These are phyloP conservation scores for Etia nguti DNA, from an alignment of 2,113 vertebrate genomes.

Conservation along the genomic window DNA sequence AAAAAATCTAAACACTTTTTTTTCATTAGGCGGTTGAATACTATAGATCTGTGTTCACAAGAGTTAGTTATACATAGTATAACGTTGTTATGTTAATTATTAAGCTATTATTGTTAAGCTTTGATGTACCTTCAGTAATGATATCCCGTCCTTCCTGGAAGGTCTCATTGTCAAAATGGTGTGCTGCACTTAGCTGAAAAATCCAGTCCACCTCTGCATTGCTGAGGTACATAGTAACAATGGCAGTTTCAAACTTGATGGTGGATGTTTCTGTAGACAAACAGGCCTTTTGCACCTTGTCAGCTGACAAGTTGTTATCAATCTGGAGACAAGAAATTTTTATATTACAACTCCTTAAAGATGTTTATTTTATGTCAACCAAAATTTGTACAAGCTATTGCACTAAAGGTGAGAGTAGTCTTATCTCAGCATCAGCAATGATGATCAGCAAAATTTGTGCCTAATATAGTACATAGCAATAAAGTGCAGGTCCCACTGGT, in stretches of 20 bases:
- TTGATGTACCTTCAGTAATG: conserved; percentile 38
- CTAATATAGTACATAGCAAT: not conserved
- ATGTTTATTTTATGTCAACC: accelerated
- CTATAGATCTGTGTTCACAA: not conserved
- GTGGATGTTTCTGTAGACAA: not conserved
- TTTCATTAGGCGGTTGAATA: not conserved
- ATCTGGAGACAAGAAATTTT: conserved; percentile 25
- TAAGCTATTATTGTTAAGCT: not conserved
- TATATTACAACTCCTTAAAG: not conserved
- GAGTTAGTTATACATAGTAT: not conserved
- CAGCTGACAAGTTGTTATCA: conserved; percentile 32
- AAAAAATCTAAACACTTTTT: not conserved
- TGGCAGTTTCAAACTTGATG: conserved; percentile 17
- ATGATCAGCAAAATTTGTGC: accelerated
- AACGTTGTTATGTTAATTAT: not conserved
- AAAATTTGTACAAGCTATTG: accelerated
- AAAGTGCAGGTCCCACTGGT: not conserved
- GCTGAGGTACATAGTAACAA: conserved; percentile 29
- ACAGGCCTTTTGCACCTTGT: conserved; percentile 42
- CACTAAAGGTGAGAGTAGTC: not conserved
- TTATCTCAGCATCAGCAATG: not conserved
- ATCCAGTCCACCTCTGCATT: conserved; percentile 46
- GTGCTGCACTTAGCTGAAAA: not conserved
- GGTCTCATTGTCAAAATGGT: conserved; percentile 58
- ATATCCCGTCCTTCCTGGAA: conserved; percentile 44